Percentiles rank a stretch among this genome's conserved stretches.
These are phyloP conservation scores for Monochamus alternatus DNA, from an alignment of 2,888 invertebrate species.

Conservation along the genomic window DNA sequence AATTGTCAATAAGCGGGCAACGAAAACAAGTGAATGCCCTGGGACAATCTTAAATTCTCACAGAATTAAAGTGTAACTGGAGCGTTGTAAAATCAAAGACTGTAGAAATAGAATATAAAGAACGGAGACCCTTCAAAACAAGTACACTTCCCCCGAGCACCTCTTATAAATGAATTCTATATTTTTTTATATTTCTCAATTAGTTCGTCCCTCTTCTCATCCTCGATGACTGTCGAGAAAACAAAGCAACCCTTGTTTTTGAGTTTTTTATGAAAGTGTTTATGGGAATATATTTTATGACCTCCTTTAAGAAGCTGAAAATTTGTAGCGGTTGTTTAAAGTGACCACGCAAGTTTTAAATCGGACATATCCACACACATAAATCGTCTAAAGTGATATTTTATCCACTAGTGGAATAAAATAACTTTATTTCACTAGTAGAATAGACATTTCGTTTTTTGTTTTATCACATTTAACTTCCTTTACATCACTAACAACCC, in stretches of 20 bases:
- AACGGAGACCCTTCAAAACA: constrained; percentile 17
- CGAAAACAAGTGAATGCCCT: too few relatives aligned
- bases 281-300: neutral
- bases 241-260: neutral
- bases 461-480: too few relatives aligned
- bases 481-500: too few relatives aligned
- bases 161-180: constrained; percentile 13
- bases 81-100: constrained; percentile 14
- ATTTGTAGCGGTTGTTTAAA: too few relatives aligned
- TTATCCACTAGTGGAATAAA: too few relatives aligned
- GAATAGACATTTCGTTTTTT: too few relatives aligned
- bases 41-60: too few relatives aligned
- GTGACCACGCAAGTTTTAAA: too few relatives aligned
- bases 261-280: neutral
- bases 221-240: neutral
- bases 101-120: constrained; percentile 11
- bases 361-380: too few relatives aligned
- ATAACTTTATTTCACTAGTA: too few relatives aligned
- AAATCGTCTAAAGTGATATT: too few relatives aligned
- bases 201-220: neutral
- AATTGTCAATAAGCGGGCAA: too few relatives aligned
- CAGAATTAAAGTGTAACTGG: neutral
- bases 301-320: neutral
- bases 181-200: constrained; percentile 4
- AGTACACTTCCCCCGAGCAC: constrained; percentile 13